These are phyloP conservation scores for Perccottus glenii DNA, from an alignment of 2,113 vertebrate genomes.

Conservation along the genomic window DNA sequence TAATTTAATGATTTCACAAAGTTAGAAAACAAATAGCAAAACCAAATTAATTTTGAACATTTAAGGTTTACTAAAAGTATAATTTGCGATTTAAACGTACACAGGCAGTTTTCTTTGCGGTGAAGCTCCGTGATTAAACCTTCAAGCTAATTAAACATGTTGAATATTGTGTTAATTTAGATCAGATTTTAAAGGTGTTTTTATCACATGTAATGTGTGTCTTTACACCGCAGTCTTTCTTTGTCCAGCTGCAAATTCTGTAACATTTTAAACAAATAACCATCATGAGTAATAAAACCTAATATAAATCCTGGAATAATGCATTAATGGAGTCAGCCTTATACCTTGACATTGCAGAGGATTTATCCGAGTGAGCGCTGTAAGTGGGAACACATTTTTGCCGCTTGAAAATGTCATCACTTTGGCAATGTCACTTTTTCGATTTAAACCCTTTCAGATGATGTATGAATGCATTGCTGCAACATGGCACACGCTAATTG, in stretches of 20 bases:
- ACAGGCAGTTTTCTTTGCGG: no score
- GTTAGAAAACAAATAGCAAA: no score
- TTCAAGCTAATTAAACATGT: no score
- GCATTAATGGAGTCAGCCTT: constrained; percentile 33
- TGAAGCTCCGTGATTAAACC: no score
- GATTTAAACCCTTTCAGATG: constrained; percentile 62
- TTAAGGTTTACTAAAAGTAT: no score
- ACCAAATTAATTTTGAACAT: no score
- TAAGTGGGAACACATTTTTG: constrained; percentile 42
- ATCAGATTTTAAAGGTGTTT: background rate
- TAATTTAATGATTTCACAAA: no score
- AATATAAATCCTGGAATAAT: constrained; percentile 28
- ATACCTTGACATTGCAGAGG: constrained; percentile 41
- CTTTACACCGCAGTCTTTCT: constrained; percentile 5
- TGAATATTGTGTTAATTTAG: no score
- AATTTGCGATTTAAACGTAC: no score
- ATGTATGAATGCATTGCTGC: constrained; percentile 52
- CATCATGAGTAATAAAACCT: constrained; percentile 19
- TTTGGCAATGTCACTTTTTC: constrained; percentile 60
- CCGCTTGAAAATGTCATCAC: constrained; percentile 64
- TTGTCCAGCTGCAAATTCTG: background rate
- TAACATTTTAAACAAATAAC: constrained; percentile 12
- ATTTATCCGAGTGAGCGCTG: constrained; percentile 41
- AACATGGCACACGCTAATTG: constrained; percentile 65
- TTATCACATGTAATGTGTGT: background rate